Evolutionary conservation across 2,888 invertebrate species (phyloP), one percentile per base, ranked within the genome.

Genomic region (Rhabditophanes sp.): DNA sequence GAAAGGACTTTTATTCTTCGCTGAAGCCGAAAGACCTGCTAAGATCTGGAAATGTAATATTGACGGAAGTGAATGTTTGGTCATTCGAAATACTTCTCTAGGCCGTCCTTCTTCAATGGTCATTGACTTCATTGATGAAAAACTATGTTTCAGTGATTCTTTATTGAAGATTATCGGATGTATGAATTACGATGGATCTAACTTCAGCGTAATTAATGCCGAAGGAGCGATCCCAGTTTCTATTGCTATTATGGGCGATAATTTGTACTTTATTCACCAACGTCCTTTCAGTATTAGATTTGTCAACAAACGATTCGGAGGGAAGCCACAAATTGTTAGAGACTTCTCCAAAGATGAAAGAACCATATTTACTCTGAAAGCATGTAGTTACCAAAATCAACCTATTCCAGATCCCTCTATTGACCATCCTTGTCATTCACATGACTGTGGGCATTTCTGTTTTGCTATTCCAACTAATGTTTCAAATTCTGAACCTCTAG

Each of bases 261-360:
- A 79, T 72, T 80, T 93, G 75, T 96, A 87, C 67, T 85, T 88
- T 28, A 87, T 90, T 0, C 90, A 96, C 66, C 93, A 93, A 85
- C 73, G 90, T 29, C 68, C 88, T 28, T 88, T 90, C 65, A 85
- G 88, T 0, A 87, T 93, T 33, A 78, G 88, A 8, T 74, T 82
- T 15, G 70, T 90, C 44, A 47, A 48, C 37, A 90, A 90, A 66
- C 69, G 79, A 25, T 82, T 79, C 1, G 88, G 88, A 12, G 64
- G 65, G 14, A 37, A 42, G 4, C 48, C 51, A 14, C 44, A 46
- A 16, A 38, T 56, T 24, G 45, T 65, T 9, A 38, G 57, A 20
- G 53, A 50, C 29, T 53, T 61, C 37, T 46, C 42, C 16, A 45
- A 48, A 19, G 56, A 59, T 21, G 57, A 57, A 25, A 45, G 57